Evolutionary conservation across 2,113 vertebrate species (phyloP).

Genomic region (Protobothrops flavoviridis): DNA sequence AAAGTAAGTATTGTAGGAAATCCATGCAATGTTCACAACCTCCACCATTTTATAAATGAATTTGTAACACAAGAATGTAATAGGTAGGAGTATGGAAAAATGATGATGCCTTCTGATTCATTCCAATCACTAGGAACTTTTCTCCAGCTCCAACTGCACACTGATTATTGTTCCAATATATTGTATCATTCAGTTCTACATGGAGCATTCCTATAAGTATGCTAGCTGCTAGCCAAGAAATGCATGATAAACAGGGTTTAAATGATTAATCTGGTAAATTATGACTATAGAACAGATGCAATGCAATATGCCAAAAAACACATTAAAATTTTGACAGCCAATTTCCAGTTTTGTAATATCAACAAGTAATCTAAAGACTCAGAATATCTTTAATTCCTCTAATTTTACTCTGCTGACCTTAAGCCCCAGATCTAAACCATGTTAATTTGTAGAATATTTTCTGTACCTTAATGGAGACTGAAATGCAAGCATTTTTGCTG

Average conservation of each 20-base stretch:
- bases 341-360: not conserved
- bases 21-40: not conserved
- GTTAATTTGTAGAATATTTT: constrained; percentile 27
- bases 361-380: not conserved
- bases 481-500: constrained; percentile 76
- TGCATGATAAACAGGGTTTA: not conserved
- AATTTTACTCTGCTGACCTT: not conserved
- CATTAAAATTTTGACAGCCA: not conserved
- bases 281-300: not conserved
- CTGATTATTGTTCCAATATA: not conserved
- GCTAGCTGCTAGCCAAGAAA: not conserved
- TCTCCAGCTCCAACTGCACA: not conserved
- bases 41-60: not conserved
- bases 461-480: constrained; percentile 71
- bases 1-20: not conserved
- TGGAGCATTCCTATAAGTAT: not conserved
- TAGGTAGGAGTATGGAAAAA: not conserved
- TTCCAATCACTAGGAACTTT: not conserved
- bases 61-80: not conserved
- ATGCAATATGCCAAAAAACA: not conserved
- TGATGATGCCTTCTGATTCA: not conserved
- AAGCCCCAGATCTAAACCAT: not conserved
- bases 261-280: not conserved
- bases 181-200: not conserved
- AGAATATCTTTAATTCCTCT: not conserved